A percentile compares a stretch with the other conserved stretches of the same genome.
phyloP scores from a whole-genome alignment of 1,140 invertebrate species.

The Scaptodrosophila lebanonensis region DNA sequence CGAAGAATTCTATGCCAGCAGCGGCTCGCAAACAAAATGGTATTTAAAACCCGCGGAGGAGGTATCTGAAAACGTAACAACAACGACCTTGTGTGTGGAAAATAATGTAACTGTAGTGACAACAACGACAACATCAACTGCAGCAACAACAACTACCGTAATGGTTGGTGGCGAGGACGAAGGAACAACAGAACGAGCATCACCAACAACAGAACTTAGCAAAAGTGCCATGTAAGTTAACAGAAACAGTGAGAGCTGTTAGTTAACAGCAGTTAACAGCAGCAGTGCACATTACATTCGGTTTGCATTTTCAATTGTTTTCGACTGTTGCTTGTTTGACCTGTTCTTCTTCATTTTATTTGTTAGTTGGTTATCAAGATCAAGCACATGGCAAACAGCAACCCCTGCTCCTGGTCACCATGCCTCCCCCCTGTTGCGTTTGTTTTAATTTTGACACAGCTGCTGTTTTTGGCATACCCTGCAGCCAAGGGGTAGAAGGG shows the following conservation, averaged over 20 bases:
- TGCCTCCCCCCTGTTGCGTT: too few species aligned
- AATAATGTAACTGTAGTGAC: conserved; percentile 11
- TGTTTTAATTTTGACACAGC: too few species aligned
- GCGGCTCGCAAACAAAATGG: conserved; percentile 56
- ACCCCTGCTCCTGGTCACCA: too few species aligned
- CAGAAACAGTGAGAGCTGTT: background rate
- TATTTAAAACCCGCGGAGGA: conserved; percentile 40
- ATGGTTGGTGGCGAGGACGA: background rate
- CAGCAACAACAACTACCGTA: conserved; percentile 5
- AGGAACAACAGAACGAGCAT: background rate
- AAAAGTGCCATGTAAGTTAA: conserved; percentile 18
- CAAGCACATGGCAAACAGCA: too few species aligned
- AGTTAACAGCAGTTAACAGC: background rate
- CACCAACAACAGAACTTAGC: background rate
- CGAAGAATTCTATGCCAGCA: conserved; percentile 26
- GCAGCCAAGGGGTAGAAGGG: too few species aligned
- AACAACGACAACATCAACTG: background rate
- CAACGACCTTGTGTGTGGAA: conserved; percentile 9
- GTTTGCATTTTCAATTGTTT: too few species aligned
- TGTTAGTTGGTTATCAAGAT: too few species aligned
- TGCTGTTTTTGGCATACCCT: too few species aligned
- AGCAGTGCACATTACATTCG: too few species aligned
- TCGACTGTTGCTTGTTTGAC: too few species aligned
- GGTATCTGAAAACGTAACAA: background rate
- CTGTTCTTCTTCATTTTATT: too few species aligned